These are phyloP conservation scores for Cryptoprocta ferox DNA, from an alignment of 2,797 vertebrate species.

Conservation along the genomic window DNA sequence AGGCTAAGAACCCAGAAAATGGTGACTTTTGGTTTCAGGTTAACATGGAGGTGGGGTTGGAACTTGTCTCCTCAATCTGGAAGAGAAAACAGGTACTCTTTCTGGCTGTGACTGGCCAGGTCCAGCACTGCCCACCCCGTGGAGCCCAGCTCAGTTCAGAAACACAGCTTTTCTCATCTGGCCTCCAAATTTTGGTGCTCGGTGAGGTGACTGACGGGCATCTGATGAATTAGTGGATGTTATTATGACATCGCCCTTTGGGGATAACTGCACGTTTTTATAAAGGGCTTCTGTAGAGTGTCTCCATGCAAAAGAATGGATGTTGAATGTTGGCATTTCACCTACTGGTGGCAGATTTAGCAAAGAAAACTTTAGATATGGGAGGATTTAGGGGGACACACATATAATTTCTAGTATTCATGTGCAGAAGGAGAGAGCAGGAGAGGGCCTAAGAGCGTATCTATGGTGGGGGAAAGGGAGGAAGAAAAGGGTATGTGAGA, in stretches of 20 bases:
- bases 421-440: neutral
- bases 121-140: rapidly evolving
- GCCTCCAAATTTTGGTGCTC: rapidly evolving
- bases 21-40: neutral
- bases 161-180: rapidly evolving
- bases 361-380: neutral
- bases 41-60: neutral
- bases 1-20: neutral
- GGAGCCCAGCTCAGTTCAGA: rapidly evolving
- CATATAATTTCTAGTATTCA: neutral
- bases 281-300: neutral
- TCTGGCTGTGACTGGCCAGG: rapidly evolving
- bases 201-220: rapidly evolving
- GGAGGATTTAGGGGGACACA: neutral
- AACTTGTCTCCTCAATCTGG: neutral
- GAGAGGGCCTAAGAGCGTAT: neutral
- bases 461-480: neutral
- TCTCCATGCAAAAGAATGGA: neutral
- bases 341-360: neutral
- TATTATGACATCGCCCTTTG: neutral
- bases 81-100: neutral
- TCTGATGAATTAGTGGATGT: no score
- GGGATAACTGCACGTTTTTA: neutral
- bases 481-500: neutral
- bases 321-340: neutral